Evolutionary conservation across 2,113 vertebrate species (phyloP).

Genomic region (Sapajus apella): DNA sequence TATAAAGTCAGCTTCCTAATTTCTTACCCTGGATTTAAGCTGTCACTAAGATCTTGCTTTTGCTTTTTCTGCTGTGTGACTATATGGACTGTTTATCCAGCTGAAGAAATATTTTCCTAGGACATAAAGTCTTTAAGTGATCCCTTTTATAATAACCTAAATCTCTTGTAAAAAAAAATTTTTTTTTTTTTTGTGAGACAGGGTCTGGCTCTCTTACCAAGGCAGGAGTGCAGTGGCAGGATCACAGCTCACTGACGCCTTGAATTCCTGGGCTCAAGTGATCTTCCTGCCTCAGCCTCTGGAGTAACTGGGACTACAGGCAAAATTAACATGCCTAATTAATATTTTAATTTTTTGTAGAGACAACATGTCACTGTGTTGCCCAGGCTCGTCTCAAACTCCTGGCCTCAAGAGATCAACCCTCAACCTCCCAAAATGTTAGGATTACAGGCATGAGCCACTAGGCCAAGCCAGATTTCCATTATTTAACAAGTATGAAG

Average conservation of each 20-base stretch:
- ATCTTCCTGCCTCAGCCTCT: background rate
- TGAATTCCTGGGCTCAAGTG: background rate
- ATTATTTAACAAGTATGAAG: background rate
- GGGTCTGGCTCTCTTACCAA: background rate
- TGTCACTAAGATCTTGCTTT: background rate
- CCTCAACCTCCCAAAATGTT: background rate
- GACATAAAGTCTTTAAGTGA: background rate
- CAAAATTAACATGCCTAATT: background rate
- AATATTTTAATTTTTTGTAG: background rate
- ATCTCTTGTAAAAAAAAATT: background rate
- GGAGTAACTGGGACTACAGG: background rate
- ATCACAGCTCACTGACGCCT: background rate
- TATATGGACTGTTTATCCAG: background rate
- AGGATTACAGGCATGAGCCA: background rate
- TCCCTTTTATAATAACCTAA: background rate
- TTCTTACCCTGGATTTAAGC: background rate
- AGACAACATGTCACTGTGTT: background rate
- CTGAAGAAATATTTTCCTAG: constrained; percentile 20
- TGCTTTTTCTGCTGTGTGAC: background rate
- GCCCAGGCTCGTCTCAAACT: background rate
- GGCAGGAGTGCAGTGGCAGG: background rate
- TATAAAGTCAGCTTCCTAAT: constrained; percentile 3
- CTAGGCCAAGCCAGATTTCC: background rate
- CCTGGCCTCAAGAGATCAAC: background rate
- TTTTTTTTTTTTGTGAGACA: background rate